Conservation (phyloP, 2,113 vertebrate species). For the Indicator indicator region DNA sequence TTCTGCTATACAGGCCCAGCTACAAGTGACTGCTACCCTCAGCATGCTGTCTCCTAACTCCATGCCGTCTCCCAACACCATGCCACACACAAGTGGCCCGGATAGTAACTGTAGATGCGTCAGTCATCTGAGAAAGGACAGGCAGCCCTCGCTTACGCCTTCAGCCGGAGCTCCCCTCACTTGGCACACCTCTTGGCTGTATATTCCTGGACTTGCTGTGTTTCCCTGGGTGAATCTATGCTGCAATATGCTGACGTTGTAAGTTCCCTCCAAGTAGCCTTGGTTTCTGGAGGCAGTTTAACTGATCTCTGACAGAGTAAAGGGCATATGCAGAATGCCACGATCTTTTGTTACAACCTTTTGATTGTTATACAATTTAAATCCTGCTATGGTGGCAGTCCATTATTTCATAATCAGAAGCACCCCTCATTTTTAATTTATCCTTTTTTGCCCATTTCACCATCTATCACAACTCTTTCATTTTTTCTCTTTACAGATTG, state of each 20-base stretch:
- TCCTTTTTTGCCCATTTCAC: background rate
- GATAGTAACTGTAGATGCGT: accelerated
- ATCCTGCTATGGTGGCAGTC: background rate
- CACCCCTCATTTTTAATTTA: background rate
- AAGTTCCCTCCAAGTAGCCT: background rate
- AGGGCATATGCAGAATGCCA: background rate
- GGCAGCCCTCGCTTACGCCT: background rate
- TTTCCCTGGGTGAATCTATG: background rate
- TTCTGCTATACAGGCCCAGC: accelerated
- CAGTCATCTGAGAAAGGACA: background rate
- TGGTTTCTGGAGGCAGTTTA: accelerated
- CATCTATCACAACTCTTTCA: background rate
- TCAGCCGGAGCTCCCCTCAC: background rate
- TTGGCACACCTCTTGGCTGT: accelerated
- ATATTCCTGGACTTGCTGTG: background rate
- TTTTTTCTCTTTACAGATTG: background rate
- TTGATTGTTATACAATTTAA: background rate
- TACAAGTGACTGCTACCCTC: accelerated
- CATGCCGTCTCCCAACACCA: accelerated
- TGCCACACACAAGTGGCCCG: background rate
- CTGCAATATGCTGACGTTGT: background rate
- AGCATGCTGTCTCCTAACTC: accelerated
- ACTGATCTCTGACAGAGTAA: background rate
- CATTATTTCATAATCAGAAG: background rate
- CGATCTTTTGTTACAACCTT: background rate